Percentiles rank a stretch among this genome's conserved stretches.
phyloP scores from a whole-genome alignment of 2,888 invertebrate species.

The Tuta absoluta region DNA sequence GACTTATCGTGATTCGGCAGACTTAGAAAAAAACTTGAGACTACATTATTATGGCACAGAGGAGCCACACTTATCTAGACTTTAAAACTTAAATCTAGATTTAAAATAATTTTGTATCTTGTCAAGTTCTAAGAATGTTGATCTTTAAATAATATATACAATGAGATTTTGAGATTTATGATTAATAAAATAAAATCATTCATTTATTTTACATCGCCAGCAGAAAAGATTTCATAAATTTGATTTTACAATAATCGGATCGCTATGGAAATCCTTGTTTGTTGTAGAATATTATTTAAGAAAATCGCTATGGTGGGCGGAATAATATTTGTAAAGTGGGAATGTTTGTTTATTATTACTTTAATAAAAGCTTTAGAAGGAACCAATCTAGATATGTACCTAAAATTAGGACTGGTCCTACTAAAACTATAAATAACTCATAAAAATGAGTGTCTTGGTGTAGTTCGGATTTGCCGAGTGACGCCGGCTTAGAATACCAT shows the following conservation, averaged over 20 bases:
- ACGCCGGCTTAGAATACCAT: too few species aligned
- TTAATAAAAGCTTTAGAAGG: too few species aligned
- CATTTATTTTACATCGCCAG: too few species aligned
- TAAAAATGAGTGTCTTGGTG: too few species aligned
- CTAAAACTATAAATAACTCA: too few species aligned
- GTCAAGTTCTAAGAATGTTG: background rate
- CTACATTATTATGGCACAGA: background rate
- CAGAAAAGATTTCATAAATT: background rate
- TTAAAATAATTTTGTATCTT: background rate
- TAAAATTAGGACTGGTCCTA: too few species aligned
- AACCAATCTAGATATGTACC: too few species aligned
- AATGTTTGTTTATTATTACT: background rate
- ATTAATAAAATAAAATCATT: too few species aligned
- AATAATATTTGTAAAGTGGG: slow-evolving; percentile 22
- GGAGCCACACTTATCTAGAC: background rate
- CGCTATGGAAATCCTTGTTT: background rate
- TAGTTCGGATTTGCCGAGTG: too few species aligned
- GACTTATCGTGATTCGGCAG: slow-evolving; percentile 41
- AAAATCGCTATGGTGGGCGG: slow-evolving; percentile 6
- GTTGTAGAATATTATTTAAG: slow-evolving; percentile 1
- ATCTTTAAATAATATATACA: background rate
- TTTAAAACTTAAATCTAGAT: background rate
- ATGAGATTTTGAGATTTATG: background rate
- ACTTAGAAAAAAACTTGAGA: slow-evolving; percentile 48
- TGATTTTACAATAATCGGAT: background rate